phyloP scores from a whole-genome alignment of 2,113 vertebrate genomes.

The Actinemys pallida region DNA sequence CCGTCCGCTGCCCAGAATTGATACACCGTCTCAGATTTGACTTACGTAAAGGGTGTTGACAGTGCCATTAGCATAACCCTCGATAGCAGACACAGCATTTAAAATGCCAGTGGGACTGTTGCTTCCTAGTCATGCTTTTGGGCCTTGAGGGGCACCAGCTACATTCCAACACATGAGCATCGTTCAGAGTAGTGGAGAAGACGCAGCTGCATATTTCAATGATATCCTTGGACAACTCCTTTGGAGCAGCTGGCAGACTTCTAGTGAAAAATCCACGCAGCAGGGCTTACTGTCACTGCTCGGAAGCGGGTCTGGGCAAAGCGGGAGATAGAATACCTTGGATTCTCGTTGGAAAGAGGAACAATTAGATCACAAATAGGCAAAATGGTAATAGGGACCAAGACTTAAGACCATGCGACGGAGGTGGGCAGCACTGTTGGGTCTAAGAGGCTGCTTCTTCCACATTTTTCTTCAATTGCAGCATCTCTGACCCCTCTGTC shows the following conservation, averaged over 20 bases:
- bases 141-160: neutral
- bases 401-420: neutral
- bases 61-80: neutral
- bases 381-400: neutral
- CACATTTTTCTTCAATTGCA: neutral
- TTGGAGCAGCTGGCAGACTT: neutral
- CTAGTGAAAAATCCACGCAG: neutral
- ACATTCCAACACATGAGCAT: neutral
- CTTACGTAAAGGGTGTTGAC: neutral
- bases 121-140: neutral
- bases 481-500: neutral
- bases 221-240: neutral
- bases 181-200: neutral
- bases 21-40: neutral
- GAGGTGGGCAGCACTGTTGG: neutral
- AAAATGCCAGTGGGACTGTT: neutral
- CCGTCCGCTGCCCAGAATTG: accelerated
- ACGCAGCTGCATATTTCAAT: neutral
- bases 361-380: neutral
- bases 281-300: neutral
- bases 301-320: neutral
- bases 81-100: neutral
- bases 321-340: neutral
- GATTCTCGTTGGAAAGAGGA: neutral
- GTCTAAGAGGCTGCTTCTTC: neutral